These are phyloP conservation scores for Lypha dubia DNA, from an alignment of 2,888 invertebrate genomes.

Conservation along the genomic window DNA sequence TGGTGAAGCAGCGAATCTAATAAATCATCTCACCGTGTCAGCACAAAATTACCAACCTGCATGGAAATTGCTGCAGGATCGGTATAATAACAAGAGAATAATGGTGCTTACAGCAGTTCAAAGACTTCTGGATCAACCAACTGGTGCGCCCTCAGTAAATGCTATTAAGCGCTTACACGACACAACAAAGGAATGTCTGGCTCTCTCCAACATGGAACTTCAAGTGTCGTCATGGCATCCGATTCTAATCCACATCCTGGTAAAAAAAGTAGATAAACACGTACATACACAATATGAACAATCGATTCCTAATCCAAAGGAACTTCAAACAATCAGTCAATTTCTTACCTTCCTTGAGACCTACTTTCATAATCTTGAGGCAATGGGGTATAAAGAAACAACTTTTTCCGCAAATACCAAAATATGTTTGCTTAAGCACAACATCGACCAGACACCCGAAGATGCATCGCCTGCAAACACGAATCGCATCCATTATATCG, in stretches of 20 bases:
- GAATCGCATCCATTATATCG: neutral
- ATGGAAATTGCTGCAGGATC: neutral
- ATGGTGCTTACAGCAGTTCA: too few species aligned
- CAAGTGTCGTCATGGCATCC: neutral
- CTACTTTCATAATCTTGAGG: neutral
- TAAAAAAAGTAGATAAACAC: neutral
- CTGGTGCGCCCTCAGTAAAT: neutral
- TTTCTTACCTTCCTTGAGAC: neutral
- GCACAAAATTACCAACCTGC: neutral
- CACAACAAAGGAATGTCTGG: neutral
- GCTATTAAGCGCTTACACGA: too few species aligned
- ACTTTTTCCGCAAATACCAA: neutral
- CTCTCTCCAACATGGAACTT: neutral
- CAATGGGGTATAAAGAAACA: neutral
- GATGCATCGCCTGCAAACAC: neutral
- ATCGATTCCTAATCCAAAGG: neutral
- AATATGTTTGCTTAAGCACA: neutral
- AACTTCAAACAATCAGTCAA: neutral
- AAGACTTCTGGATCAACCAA: too few species aligned
- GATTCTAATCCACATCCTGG: too few species aligned
- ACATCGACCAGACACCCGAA: too few species aligned
- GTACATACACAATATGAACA: neutral
- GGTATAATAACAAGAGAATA: too few species aligned
- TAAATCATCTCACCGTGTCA: neutral
- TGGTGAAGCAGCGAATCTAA: neutral